Evolutionary conservation across 2,113 vertebrate genomes (phyloP), one percentile per base, ranked within the genome.

Genomic region (Pseudopodoces humilis): DNA sequence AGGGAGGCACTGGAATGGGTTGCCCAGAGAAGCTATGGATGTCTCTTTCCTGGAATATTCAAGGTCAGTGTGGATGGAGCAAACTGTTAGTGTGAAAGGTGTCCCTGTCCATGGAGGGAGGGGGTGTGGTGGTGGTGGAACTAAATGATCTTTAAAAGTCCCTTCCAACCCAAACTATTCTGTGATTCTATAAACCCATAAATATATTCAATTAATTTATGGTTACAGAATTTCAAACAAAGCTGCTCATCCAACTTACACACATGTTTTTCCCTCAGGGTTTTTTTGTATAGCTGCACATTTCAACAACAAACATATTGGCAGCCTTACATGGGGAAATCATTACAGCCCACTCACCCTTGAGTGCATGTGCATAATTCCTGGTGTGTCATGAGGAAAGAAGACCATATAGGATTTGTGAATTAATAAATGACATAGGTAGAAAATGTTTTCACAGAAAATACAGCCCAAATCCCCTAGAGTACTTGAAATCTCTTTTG

Each of bases 261-360:
- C 28, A 37, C n/a, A 17, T 16, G 9, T 33, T 69, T 90, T 90
- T 43, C 22, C 49, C 37, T 35, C 30, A 63, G 41, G 23, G 23
- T 21, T 72, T 79, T 79, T 62, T 65, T 71, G 33, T 35, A 65
- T 35, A 46, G 68, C 55, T 77, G 15, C 50, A 44, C 31, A 35
- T 95, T 90, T 64, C 70, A 74, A 65, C 43, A 93, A 49, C 69
- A 94, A 90, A 90, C 46, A 44, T 25, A 33, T 25, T 60, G 69
- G 41, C 37, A 91, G 39, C 12, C 80, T 92, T 83, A 70, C 30
- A 33, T 39, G 31, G 62, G 65, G 62, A 90, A 92, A 76, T 56
- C 11, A 6, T 79, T 67, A 41, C 70, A 90, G 37, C 56, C 43
- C 53, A 53, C 74, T 72, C 76, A 88, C 25, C 41, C 70, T 12